Conservation (phyloP, 2,797 vertebrate species). For the Kryptolebias ocellatus region DNA sequence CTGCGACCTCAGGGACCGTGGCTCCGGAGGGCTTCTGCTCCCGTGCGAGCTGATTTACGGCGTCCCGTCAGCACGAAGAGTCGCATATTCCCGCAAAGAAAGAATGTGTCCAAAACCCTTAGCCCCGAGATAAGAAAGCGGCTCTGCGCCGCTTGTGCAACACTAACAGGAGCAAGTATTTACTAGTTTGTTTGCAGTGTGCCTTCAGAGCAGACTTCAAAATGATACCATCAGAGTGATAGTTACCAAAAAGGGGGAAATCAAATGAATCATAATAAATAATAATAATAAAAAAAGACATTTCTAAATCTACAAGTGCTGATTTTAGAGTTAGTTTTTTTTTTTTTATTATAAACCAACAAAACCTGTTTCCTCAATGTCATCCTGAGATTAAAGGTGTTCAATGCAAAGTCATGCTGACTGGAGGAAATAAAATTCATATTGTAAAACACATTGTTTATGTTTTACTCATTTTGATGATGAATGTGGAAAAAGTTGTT, state of each 20-base stretch:
- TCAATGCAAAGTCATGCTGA: too few relatives aligned
- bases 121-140: constrained; percentile 60
- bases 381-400: too few relatives aligned
- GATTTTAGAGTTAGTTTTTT: too few relatives aligned
- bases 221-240: neutral
- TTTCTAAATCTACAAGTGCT: too few relatives aligned
- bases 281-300: neutral
- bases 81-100: constrained; percentile 58
- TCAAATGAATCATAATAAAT: neutral
- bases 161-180: constrained; percentile 19
- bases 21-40: constrained; percentile 27
- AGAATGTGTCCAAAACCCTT: constrained; percentile 48
- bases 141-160: constrained; percentile 19
- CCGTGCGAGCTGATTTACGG: constrained; percentile 52
- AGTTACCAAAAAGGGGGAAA: too few relatives aligned
- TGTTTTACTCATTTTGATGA: too few relatives aligned
- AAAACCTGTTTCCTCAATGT: too few relatives aligned
- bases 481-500: too few relatives aligned
- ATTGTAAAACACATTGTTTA: too few relatives aligned
- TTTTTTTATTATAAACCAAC: too few relatives aligned
- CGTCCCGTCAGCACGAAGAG: constrained; percentile 60
- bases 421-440: too few relatives aligned
- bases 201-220: constrained; percentile 1
- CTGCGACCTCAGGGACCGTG: constrained; percentile 64
- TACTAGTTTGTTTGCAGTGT: constrained; percentile 7